Base-by-base conservation (phyloP, 2,888 invertebrate species). In the Siphlonurus alternatus region DNA sequence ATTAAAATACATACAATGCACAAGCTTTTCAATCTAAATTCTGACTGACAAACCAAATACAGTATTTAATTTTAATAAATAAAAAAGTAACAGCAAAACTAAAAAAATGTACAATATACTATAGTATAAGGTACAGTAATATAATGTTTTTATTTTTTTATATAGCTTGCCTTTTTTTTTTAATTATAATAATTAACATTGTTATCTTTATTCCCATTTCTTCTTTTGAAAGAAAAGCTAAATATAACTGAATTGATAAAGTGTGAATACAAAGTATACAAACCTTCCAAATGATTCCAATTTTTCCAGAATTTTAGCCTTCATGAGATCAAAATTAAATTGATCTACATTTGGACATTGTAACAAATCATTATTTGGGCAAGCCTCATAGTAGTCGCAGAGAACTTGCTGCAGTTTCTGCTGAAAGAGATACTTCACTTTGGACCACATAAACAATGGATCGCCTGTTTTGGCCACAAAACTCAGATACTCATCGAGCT, bases 381-480 rank as follows among this genome's bases (percentile, higher is more conserved):
- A 69, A 51, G 86, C 85, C 76, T 91, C 89, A 72, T 89, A 86
- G 73, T 94, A 93, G 70, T 93, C 89, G 38, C 87, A 88, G 71
- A 95, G 89, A 59, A 94, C 93, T 70, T 83, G 84, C 54, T 91
- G 80, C 56, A 95, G 79, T 76, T 95, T 95, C 73, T 90, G 88
- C 69, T 89, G 85, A 75, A 95, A 90, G 70, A 96, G 83, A 73
- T 87, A 86, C 76, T 93, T 93, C 62, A 95, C 83, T 68, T 88
- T 81, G 59, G 88, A 79, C 95, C 95, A 96, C 72, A 93, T 92
- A 74, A 92, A 95, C 68, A 95, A 85, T 53, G 93, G 92, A 78
- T 95, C 93, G 68, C 96, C 95, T 72, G 93, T 94, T 76, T 89
- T 89, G 2, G 95, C 95, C 69, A 96, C 92, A 79, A 88, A 89